Base-by-base conservation (phyloP, 2,797 vertebrate species). In the Pantherophis alleghaniensis region DNA sequence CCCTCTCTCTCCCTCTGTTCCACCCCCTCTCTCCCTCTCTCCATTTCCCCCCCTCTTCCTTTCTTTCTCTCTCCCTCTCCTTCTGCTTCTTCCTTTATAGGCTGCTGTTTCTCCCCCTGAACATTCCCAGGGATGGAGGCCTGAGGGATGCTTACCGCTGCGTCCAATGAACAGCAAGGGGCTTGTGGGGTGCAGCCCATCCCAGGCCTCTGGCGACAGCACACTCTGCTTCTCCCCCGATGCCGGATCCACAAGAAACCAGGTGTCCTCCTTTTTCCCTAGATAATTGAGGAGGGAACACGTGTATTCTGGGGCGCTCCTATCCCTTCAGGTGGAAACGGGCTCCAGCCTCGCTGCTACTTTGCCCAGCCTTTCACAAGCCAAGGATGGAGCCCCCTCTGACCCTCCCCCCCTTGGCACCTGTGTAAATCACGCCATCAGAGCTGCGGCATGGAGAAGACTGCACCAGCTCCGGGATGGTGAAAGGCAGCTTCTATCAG, bases 361-460 rank as follows among this genome's bases (percentile, higher is more conserved):
- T 16, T 61, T 53, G 60, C 42, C n/a, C 89, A 22, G 1, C n/a
- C 51, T 28, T 1, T 16, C 28, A 0, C 88, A 28, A 37, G n/a
- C 10, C 32, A 2, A 26, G 37, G 11, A 1, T 88, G 47, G 42
- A 28, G n/a, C 18, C n/a, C 32, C 32, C 28, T 51, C 69, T 9
- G 51, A 22, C n/a, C 24, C 16, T 51, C 22, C 14, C 6, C 26
- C 7, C 22, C 63, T 9, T 1, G 0, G 95, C 95, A 99, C 99
- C 99, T 0, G 99, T 99, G 94, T 99, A 99, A 86, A 99, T 98
- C 37, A 99, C 96, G 0, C 99, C 99, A 5, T 99, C 99, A 0
- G 99, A 99, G 94, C 99, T 99, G 95, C 98, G 98, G 96, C 99
- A 99, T 0, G 99, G 99, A n/a, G 99, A 99, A 0, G 99, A 98